Evolutionary conservation across 2,113 vertebrate genomes (phyloP).

Genomic region (Amblyornis subalaris): DNA sequence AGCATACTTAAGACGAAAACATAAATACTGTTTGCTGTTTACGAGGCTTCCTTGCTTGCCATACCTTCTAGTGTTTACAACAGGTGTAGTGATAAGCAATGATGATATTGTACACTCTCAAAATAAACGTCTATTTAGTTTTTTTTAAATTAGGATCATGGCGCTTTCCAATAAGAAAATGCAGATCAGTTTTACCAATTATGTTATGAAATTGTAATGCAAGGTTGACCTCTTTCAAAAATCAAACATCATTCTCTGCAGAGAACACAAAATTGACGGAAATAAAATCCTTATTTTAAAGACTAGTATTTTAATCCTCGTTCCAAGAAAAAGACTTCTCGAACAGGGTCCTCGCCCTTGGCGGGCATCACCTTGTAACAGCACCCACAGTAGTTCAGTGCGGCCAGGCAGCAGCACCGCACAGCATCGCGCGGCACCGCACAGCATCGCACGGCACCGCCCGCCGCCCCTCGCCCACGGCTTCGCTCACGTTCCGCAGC

Average conservation of each 20-base stretch:
- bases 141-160: not conserved
- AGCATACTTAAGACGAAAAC: not conserved
- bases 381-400: not conserved
- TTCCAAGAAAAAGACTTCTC: too few species aligned
- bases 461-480: not conserved
- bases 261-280: not conserved
- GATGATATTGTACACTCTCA: accelerated
- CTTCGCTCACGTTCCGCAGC: not conserved
- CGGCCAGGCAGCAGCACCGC: not conserved
- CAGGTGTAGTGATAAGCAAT: not conserved
- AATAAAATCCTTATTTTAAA: accelerated
- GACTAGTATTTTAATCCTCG: accelerated
- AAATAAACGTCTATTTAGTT: not conserved
- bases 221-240: not conserved
- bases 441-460: accelerated
- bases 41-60: not conserved
- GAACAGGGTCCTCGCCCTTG: accelerated
- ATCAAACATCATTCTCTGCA: accelerated
- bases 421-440: accelerated
- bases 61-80: not conserved
- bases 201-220: not conserved
- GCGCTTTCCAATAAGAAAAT: not conserved
- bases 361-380: accelerated
- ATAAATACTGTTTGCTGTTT: not conserved
- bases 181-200: not conserved